Conservation (phyloP, 2,113 vertebrate genomes). For the Trogon surrucura region DNA sequence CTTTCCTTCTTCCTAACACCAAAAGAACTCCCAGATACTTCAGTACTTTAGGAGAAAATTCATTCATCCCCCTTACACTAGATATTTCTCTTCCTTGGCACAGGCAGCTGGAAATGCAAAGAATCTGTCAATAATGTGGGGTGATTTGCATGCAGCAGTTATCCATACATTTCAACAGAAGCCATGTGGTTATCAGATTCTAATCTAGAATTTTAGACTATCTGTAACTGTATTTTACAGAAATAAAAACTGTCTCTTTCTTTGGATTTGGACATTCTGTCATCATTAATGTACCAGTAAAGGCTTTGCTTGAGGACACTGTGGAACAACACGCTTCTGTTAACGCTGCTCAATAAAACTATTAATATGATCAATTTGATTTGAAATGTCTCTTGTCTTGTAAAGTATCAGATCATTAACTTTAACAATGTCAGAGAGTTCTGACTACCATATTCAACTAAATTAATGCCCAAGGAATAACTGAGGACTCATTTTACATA, state of each 20-base stretch:
- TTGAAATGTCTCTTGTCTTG: slow-evolving; percentile 67
- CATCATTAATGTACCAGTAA: slow-evolving; percentile 54
- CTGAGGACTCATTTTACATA: slow-evolving; percentile 32
- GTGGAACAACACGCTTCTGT: slow-evolving; percentile 38
- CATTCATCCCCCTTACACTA: neutral
- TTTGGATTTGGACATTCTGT: slow-evolving; percentile 39
- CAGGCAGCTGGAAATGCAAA: neutral
- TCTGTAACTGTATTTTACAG: neutral
- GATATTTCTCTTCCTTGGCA: neutral
- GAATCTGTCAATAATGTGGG: neutral
- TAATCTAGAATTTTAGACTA: slow-evolving; percentile 22
- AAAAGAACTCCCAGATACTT: neutral
- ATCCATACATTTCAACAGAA: neutral
- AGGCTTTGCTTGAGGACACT: slow-evolving; percentile 42
- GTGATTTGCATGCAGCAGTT: neutral
- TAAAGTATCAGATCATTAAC: slow-evolving; percentile 72
- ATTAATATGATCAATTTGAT: slow-evolving; percentile 70
- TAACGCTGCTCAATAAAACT: slow-evolving; percentile 70
- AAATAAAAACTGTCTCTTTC: slow-evolving; percentile 38
- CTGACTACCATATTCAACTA: slow-evolving; percentile 45
- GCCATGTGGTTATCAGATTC: neutral
- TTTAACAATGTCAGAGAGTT: slow-evolving; percentile 61
- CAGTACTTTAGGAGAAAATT: neutral
- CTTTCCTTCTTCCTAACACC: neutral
- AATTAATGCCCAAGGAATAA: slow-evolving; percentile 65